Evolutionary conservation across 2,888 invertebrate genomes (phyloP), one percentile per base, ranked within the genome.

Genomic region (Athripsodes cinereus): DNA sequence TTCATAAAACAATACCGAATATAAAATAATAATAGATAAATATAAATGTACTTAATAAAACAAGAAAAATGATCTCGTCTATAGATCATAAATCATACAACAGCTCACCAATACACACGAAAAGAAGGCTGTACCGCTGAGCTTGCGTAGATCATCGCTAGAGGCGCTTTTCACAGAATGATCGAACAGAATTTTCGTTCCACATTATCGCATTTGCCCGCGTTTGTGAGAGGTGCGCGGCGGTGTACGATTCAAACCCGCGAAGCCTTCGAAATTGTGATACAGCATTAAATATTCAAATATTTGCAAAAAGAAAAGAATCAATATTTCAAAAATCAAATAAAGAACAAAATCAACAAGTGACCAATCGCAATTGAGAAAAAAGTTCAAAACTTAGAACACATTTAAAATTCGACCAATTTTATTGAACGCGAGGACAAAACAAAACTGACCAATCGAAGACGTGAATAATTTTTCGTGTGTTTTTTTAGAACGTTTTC

Each of bases 161-260:
- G 67, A 67, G 70, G 70, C 67, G 69, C 69, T 69, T 69, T 40
- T 62, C 66, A 68, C 66, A 73, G 76, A n/a, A n/a, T 13, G 40
- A 76, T 76, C 75, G 66, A 69, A 75, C 72, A 73, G 70, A 63
- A 69, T 64, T 58, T 66, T 64, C 71, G 78, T 78, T 78, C 78
- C 78, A 78, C 74, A 76, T 72, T 74, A 71, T 62, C 78, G 78
- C 78, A 78, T 78, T 78, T 76, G 73, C 70, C 69, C 71, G 62
- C 65, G 64, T 68, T 67, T 68, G 67, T 66, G 63, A 69, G 69
- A 51, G 65, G 68, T 72, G 74, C 63, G 40, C 40, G 40, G 40
- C 40, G 40, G 40, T 40, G 40, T 13, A 2, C 5, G 2, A 3
- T 8, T 40, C 8, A 8, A 26, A 40, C 40, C 40, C 40, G 40